Conservation (phyloP, 2,888 invertebrate species). For the Leptinotarsa tumamoca region DNA sequence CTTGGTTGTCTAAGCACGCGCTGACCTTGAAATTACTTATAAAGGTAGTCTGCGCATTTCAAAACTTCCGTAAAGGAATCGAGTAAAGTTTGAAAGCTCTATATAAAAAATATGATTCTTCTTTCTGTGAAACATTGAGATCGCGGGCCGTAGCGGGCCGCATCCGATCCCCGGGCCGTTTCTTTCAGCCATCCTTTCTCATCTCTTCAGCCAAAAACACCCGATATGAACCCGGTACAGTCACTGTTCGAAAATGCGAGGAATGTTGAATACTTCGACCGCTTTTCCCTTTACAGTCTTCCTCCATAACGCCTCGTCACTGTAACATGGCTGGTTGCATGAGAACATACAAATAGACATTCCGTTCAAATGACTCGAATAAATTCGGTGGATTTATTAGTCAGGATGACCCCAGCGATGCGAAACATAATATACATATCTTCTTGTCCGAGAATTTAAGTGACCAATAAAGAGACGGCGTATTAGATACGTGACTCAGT, state of each 20-base stretch:
- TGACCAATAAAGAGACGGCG: constrained; percentile 10
- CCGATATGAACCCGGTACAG: neutral
- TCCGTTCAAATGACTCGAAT: constrained; percentile 12
- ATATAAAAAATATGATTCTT: no score
- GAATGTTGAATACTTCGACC: neutral
- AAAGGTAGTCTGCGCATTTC: no score
- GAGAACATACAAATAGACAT: constrained; percentile 8
- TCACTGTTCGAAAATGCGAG: constrained; percentile 10
- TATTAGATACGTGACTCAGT: neutral
- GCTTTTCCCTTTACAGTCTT: neutral
- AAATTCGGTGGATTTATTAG: constrained; percentile 14
- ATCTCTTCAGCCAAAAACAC: neutral
- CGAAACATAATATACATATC: constrained; percentile 17
- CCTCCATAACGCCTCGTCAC: neutral
- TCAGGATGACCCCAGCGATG: constrained; percentile 12
- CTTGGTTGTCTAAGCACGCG: no score
- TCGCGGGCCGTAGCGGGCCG: no score
- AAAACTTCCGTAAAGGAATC: no score
- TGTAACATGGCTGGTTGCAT: neutral
- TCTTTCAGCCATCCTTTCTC: neutral
- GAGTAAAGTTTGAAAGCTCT: no score
- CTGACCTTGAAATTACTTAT: no score
- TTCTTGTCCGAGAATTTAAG: constrained; percentile 1
- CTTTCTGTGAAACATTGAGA: no score
- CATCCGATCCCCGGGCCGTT: no score